phyloP scores from a whole-genome alignment of 2,888 invertebrate genomes.

The Limulus polyphemus region DNA sequence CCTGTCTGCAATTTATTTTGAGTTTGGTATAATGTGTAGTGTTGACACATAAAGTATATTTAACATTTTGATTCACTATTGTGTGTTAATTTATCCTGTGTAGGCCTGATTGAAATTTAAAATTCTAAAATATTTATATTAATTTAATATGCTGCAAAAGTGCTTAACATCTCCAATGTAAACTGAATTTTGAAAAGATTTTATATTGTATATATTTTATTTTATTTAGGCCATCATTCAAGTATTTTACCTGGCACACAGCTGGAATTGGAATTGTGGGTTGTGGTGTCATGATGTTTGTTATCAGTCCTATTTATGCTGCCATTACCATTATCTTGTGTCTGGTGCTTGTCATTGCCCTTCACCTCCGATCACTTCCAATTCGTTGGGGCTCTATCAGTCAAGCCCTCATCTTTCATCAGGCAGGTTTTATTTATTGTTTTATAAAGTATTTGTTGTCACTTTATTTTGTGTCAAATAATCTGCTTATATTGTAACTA shows the following conservation, averaged over 20 bases:
- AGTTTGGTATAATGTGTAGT: too few species aligned
- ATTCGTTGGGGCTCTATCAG: conserved; percentile 94
- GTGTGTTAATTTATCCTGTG: too few species aligned
- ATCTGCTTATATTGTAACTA: not conserved
- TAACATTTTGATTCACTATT: too few species aligned
- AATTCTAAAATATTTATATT: too few species aligned
- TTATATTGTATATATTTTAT: too few species aligned
- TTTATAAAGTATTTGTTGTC: conserved; percentile 7
- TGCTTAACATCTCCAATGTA: too few species aligned
- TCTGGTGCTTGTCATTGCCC: conserved; percentile 65
- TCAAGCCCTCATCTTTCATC: conserved; percentile 98
- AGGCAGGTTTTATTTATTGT: conserved; percentile 45
- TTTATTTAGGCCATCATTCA: conserved; percentile 71
- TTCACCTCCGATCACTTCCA: conserved; percentile 74
- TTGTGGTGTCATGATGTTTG: conserved; percentile 83
- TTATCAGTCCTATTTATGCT: conserved; percentile 81
- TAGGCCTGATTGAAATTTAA: too few species aligned
- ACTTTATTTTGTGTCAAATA: conserved; percentile 11
- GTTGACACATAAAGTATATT: too few species aligned
- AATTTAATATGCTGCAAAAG: too few species aligned
- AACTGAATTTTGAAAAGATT: too few species aligned
- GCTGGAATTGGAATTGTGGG: conserved; percentile 73
- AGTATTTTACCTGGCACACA: conserved; percentile 90
- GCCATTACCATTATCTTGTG: conserved; percentile 74
- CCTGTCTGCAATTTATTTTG: too few species aligned